Conservation (phyloP, 1,140 invertebrate genomes). For the Monomorium pharaonis region DNA sequence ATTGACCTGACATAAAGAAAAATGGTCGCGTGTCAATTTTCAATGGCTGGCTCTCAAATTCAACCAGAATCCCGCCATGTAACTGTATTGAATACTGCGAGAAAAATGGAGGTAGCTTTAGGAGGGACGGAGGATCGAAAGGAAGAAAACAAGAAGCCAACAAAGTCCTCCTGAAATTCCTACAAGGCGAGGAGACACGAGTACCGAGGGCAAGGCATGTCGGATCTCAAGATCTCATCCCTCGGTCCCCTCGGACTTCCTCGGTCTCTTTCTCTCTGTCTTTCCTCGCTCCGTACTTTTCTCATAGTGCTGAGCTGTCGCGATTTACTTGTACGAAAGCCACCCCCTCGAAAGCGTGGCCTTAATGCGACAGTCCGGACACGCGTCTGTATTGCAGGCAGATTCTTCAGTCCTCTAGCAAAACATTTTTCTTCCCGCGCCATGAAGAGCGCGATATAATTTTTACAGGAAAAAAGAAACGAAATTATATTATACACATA, state of each 20-base stretch:
- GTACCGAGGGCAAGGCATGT: constrained; percentile 30
- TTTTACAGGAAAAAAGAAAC: not conserved
- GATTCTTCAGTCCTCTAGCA: constrained; percentile 3
- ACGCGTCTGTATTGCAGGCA: constrained; percentile 16
- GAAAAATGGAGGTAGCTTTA: constrained; percentile 20
- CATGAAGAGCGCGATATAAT: not conserved
- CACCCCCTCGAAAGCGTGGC: constrained; percentile 39
- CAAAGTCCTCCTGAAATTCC: constrained; percentile 47
- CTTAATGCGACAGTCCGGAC: constrained; percentile 4
- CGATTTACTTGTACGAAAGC: constrained; percentile 46
- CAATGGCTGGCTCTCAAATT: not conserved
- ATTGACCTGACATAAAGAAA: not conserved
- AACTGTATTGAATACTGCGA: constrained; percentile 27
- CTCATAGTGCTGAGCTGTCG: constrained; percentile 58
- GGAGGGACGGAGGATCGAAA: constrained; percentile 14
- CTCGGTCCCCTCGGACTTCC: constrained; percentile 4
- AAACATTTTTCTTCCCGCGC: constrained; percentile 9
- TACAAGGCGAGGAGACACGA: constrained; percentile 46
- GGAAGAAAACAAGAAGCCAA: constrained; percentile 10
- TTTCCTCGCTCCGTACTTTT: constrained; percentile 18
- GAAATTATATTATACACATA: not conserved
- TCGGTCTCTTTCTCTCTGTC: constrained; percentile 10
- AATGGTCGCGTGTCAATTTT: not conserved
- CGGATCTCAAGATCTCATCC: constrained; percentile 15
- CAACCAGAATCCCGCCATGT: not conserved